Base-by-base conservation (phyloP, 2,888 invertebrate species). In the Caenorhabditis zanzibari region DNA sequence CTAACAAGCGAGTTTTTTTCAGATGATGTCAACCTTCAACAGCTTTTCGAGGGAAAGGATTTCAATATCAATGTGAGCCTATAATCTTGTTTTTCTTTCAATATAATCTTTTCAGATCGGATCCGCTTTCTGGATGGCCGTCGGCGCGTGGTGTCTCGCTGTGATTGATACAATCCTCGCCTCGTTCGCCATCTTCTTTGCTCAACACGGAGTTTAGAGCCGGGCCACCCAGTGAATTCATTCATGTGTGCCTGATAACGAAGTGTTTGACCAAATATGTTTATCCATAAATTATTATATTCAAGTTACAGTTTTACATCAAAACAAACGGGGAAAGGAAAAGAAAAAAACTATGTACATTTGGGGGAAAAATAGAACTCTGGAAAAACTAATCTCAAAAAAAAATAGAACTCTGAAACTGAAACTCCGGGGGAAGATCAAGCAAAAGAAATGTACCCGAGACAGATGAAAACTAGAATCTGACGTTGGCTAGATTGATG, bases 91-190 rank as follows among this genome's bases (percentile, higher is more conserved):
- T 54, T 68, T 44, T 38, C 32, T 12, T 35, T 14, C 0, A n/a
- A 32, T 14, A 10, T 4, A 38, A 22, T n/a, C 1, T 24, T 72
- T 82, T 63, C 69, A 82, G 82, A 68, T 83, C n/a, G 71, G 71
- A 26, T 75, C 74, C 9, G 71, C 83, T 0, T 83, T 83, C 79
- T 83, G 83, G 83, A 69, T 83, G 69, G 83, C 83, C n/a, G 71
- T 83, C 63, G 83, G 79, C 7, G 83, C 83, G 2, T 80, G 69
- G 79, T 61, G 61, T 32, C 79, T 83, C 22, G 79, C 41, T 19
- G 75, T 80, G 10, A 35, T 71, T 32, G 83, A 83, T 59, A 83
- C 83, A 24, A 74, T 83, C 32, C 63, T 83, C 38, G 83, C 83
- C 22, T 79, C 79, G 2, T 61, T 83, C 14, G 83, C 83, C 35